Evolutionary conservation across 2,113 vertebrate species (phyloP).

Genomic region (Brienomyrus longianalis): DNA sequence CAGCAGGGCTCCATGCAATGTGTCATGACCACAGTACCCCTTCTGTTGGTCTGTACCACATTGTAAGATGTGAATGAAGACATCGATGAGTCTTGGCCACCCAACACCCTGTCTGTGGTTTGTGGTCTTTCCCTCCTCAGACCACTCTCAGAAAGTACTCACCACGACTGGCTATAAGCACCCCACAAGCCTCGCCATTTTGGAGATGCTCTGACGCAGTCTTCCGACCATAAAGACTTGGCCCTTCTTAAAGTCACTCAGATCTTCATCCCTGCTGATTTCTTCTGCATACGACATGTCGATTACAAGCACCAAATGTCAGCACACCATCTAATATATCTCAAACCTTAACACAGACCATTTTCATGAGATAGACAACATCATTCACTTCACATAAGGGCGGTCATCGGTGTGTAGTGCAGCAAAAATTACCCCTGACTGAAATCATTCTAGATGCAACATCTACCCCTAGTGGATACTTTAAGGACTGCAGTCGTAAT

Average conservation of each 20-base stretch:
- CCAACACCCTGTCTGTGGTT: background rate
- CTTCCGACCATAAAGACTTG: background rate
- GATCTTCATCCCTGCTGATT: background rate
- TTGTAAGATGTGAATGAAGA: too few relatives aligned
- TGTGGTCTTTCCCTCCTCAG: background rate
- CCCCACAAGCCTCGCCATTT: background rate
- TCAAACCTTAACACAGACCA: background rate
- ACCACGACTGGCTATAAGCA: background rate
- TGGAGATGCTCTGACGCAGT: background rate
- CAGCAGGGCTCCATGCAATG: background rate
- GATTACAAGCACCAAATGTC: background rate
- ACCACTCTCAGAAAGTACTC: background rate
- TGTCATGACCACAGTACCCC: background rate
- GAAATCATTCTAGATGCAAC: conserved; percentile 5
- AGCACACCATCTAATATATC: background rate
- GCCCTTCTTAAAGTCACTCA: background rate
- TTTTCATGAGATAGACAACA: background rate
- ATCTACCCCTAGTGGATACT: conserved; percentile 31
- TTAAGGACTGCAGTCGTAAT: background rate
- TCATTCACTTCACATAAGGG: background rate
- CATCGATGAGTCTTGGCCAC: background rate
- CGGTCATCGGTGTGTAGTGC: background rate
- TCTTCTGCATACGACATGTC: background rate
- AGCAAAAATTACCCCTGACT: background rate
- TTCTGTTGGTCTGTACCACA: background rate